Percentiles rank a stretch among this genome's conserved stretches.
phyloP scores from a whole-genome alignment of 2,797 vertebrate genomes.

The Lindbergichthys nudifrons region DNA sequence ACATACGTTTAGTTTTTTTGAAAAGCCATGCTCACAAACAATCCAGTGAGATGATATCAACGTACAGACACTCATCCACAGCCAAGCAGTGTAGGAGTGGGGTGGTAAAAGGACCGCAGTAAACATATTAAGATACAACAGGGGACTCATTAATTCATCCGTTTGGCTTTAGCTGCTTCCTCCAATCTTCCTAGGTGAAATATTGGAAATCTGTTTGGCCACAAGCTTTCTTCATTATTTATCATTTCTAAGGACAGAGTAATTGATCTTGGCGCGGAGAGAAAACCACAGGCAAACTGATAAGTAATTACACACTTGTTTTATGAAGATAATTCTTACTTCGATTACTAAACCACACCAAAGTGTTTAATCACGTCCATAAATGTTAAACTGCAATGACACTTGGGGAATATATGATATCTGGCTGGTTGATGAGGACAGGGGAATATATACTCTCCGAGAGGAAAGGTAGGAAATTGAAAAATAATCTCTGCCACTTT shows the following conservation, averaged over 20 bases:
- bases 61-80: constrained; percentile 14
- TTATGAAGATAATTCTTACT: constrained; percentile 64
- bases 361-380: constrained; percentile 64
- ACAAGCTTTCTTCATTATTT: constrained; percentile 73
- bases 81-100: background rate
- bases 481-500: constrained; percentile 77
- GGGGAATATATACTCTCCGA: constrained; percentile 53
- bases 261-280: constrained; percentile 76
- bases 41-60: constrained; percentile 7
- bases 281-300: constrained; percentile 73
- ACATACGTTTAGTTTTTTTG: constrained; percentile 4
- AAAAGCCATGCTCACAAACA: constrained; percentile 1
- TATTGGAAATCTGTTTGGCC: constrained; percentile 74
- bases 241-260: constrained; percentile 73
- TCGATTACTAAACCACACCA: constrained; percentile 49
- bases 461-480: constrained; percentile 74
- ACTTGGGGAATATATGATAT: constrained; percentile 67
- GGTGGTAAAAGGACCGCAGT: constrained; percentile 18
- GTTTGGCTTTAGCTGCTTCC: constrained; percentile 67
- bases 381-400: constrained; percentile 60
- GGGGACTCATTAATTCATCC: constrained; percentile 68
- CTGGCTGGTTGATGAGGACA: constrained; percentile 62
- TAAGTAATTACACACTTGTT: constrained; percentile 77
- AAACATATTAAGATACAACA: constrained; percentile 62
- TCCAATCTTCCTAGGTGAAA: constrained; percentile 64